These are phyloP conservation scores for Tetranychus cinnabarinus DNA, from an alignment of 1,140 invertebrate species.

Conservation along the genomic window DNA sequence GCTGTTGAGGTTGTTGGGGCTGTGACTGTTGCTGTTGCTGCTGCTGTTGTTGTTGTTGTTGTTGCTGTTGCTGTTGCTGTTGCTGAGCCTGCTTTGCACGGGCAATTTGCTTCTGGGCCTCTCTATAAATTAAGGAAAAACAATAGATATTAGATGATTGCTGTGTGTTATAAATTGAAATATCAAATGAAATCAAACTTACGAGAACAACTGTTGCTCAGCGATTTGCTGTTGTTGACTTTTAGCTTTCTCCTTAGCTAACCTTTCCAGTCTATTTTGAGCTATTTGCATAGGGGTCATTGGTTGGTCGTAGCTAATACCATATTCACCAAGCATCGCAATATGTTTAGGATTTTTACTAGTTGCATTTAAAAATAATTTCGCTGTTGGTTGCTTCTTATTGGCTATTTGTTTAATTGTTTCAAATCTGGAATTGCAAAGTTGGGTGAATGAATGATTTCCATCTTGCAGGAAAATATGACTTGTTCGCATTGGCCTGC, in stretches of 20 bases:
- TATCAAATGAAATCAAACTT: neutral
- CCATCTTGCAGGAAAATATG: slow-evolving; percentile 60
- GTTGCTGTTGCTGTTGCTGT: neutral
- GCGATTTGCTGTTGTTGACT: slow-evolving; percentile 16
- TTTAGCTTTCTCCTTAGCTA: slow-evolving; percentile 36
- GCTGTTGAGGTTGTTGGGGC: neutral
- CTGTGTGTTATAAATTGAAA: neutral
- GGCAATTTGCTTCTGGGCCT: neutral
- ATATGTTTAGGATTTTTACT: slow-evolving; percentile 40
- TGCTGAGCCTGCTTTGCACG: neutral
- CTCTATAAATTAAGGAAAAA: neutral
- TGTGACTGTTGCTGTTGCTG: neutral
- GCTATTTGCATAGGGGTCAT: slow-evolving; percentile 61
- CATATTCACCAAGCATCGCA: slow-evolving; percentile 49
- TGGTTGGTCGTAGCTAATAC: slow-evolving; percentile 62
- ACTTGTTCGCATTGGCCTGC: slow-evolving; percentile 37
- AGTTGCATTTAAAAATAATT: slow-evolving; percentile 35
- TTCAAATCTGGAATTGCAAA: slow-evolving; percentile 49
- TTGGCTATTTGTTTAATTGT: slow-evolving; percentile 40
- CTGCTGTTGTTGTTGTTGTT: neutral
- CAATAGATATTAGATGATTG: too few species aligned
- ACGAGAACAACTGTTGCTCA: slow-evolving; percentile 11
- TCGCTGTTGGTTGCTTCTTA: slow-evolving; percentile 41
- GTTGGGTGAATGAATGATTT: slow-evolving; percentile 43
- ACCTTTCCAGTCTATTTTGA: slow-evolving; percentile 50